These are phyloP conservation scores for Heloderma charlesbogerti DNA, from an alignment of 2,113 vertebrate genomes.

Conservation along the genomic window DNA sequence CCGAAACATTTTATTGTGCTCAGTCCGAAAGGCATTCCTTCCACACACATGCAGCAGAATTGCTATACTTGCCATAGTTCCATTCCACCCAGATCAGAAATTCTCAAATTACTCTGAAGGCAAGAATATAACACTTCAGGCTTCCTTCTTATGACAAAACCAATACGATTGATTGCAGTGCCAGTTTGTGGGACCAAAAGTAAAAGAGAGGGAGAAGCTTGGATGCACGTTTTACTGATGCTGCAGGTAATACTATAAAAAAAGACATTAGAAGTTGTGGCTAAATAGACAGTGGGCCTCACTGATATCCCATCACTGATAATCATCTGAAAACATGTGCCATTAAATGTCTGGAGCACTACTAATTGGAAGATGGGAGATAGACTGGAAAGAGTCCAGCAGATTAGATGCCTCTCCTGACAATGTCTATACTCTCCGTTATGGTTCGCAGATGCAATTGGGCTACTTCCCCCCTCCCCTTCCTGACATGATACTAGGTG, in stretches of 20 bases:
- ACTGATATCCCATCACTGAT: no score
- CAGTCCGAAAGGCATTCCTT: no score
- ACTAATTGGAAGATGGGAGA: neutral
- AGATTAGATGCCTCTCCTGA: neutral
- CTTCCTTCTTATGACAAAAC: no score
- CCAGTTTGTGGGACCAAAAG: neutral
- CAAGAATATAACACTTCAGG: no score
- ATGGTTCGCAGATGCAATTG: neutral
- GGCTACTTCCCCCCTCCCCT: no score
- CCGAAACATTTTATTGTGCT: no score
- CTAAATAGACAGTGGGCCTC: neutral
- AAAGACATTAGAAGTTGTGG: neutral
- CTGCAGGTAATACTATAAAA: neutral
- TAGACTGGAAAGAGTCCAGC: neutral
- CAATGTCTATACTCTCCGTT: neutral
- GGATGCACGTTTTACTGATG: neutral
- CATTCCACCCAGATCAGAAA: no score
- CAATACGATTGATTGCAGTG: neutral
- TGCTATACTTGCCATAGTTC: no score
- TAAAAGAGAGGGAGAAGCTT: neutral
- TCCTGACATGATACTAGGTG: neutral
- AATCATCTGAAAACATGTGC: no score
- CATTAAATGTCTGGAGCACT: no score
- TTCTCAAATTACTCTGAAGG: no score
- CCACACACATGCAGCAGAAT: no score